These are phyloP conservation scores for Trachops cirrhosus DNA, from an alignment of 2,797 vertebrate genomes.

Conservation along the genomic window DNA sequence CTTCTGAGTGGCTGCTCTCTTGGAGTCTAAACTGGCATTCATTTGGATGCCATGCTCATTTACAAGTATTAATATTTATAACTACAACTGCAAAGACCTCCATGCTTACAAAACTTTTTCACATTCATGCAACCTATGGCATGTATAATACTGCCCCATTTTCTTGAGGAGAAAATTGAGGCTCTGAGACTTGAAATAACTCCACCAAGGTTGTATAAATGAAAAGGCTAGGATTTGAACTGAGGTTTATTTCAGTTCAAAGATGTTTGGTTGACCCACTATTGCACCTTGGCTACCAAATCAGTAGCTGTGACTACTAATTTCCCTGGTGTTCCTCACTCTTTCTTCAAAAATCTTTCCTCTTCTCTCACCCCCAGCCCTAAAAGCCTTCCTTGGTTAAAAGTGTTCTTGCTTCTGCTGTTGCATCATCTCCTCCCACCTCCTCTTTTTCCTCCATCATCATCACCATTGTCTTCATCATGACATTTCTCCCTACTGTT, in stretches of 20 bases:
- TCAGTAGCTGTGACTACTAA: background rate
- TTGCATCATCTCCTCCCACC: background rate
- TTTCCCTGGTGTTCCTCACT: background rate
- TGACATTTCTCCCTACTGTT: background rate
- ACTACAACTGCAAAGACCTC: background rate
- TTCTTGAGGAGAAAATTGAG: background rate
- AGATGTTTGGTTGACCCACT: background rate
- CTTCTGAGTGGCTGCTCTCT: background rate
- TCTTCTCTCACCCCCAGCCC: background rate
- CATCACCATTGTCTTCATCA: background rate
- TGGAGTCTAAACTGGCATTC: background rate
- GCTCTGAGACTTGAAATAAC: background rate
- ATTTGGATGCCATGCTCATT: background rate
- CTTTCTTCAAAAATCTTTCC: background rate
- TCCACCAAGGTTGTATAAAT: background rate
- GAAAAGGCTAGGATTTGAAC: background rate
- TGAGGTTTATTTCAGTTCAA: background rate
- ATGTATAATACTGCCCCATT: background rate
- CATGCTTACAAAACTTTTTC: background rate
- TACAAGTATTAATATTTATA: background rate
- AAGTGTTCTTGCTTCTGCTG: background rate
- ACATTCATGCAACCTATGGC: background rate
- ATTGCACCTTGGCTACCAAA: background rate
- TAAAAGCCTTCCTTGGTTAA: slow-evolving; percentile 4
- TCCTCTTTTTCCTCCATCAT: background rate